Evolutionary conservation across 2,797 vertebrate species (phyloP).

Genomic region (Lerista edwardsae): DNA sequence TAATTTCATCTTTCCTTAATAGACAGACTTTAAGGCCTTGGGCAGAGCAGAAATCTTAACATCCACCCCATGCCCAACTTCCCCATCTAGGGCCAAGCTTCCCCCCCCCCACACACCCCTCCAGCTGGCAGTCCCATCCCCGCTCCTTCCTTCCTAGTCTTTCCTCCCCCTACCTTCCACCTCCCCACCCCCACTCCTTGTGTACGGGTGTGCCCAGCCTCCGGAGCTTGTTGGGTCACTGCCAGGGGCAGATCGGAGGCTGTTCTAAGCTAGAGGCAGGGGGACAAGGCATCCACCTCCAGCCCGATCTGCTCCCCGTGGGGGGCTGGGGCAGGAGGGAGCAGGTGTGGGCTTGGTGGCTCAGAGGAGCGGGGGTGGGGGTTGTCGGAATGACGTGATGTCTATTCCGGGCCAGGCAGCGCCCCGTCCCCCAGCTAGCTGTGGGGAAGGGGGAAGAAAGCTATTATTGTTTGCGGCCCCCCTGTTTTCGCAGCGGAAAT

Average conservation of each 20-base stretch:
- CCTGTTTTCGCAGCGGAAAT: neutral
- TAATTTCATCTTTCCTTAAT: too few relatives aligned
- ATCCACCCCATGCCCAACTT: neutral
- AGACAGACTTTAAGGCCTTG: too few relatives aligned
- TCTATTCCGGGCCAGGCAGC: conserved; percentile 68
- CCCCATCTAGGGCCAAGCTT: too few relatives aligned
- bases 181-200: too few relatives aligned
- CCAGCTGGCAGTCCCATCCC: neutral
- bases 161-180: too few relatives aligned
- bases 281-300: neutral
- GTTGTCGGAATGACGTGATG: conserved; percentile 73
- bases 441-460: neutral
- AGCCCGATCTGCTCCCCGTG: neutral
- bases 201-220: neutral
- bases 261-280: neutral
- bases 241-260: neutral
- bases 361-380: conserved; percentile 16
- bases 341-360: conserved; percentile 50
- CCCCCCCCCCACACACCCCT: too few relatives aligned
- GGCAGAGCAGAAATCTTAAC: neutral
- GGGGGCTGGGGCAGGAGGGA: neutral
- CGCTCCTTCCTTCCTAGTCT: neutral
- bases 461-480: neutral
- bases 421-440: conserved; percentile 43
- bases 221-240: neutral